Base-by-base conservation (phyloP, 2,888 invertebrate genomes). In the Drosophila dives region DNA sequence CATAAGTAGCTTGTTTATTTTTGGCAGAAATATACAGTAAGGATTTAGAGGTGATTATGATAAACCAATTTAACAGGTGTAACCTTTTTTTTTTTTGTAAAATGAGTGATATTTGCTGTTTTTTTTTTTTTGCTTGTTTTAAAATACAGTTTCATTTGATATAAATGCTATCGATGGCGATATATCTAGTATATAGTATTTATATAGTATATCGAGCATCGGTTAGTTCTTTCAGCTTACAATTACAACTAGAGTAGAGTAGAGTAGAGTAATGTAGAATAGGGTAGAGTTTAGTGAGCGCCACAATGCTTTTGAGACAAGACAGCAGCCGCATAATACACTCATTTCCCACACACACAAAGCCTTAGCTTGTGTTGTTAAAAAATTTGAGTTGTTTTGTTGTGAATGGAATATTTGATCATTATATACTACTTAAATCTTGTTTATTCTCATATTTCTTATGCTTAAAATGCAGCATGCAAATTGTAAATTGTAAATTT, bases 351-450 rank as follows among this genome's bases (percentile, higher is more conserved):
- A 40, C 29, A 56, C 40, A 64, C 56, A 53, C 32, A 60, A 40
- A 72, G 60, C 49, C 56, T 60, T 48, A 20, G 72, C 59, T 55
- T 60, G 51, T 36, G 33, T 49, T 76, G 64, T 51, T 64, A 10
- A 49, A 50, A 7, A 50, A 32, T 48, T 51, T 32, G n/a, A 45
- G 48, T 45, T 60, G 29, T 54, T 56, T 58, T 58, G 36, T 72
- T 34, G 42, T 51, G 62, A 59, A 62, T 76, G 76, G 77, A 80
- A 77, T 77, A 76, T 80, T 80, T 67, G 61, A 66, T 53, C 56
- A 66, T 71, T 76, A 76, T 80, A 66, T 76, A 61, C 77, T 80
- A 77, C 71, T 76, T 77, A 76, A 67, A 77, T 66, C 38, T 36
- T 71, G 61, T 64, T 64, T 75, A 75, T 75, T 61, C 54, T 68